These are phyloP conservation scores for Cinclus cinclus DNA, from an alignment of 2,113 vertebrate species.

Conservation along the genomic window DNA sequence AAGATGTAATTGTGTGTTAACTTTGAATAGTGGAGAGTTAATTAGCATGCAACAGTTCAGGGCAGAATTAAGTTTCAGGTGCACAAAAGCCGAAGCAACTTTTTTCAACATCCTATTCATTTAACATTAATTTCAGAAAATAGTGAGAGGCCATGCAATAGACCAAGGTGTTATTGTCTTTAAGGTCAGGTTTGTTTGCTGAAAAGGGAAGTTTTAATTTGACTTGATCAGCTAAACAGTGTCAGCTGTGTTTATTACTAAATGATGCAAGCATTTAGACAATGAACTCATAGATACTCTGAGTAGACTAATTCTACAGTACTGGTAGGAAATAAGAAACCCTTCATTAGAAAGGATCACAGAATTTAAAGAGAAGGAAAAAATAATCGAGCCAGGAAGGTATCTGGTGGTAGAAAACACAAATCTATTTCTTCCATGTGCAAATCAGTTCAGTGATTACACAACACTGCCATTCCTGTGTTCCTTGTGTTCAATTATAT, in stretches of 20 bases:
- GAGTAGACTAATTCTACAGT: conserved; percentile 46
- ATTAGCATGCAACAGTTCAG: conserved; percentile 26
- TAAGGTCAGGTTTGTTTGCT: conserved; percentile 61
- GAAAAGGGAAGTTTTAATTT: conserved; percentile 44
- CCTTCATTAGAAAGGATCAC: conserved; percentile 1
- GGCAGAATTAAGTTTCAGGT: not conserved
- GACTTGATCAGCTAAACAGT: conserved; percentile 33
- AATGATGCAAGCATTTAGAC: conserved; percentile 33
- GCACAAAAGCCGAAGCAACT: not conserved
- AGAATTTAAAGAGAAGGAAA: not conserved
- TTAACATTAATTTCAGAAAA: conserved; percentile 39
- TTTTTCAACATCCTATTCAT: not conserved
- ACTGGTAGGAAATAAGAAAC: conserved; percentile 2
- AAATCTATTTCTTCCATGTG: not conserved
- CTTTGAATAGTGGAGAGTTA: conserved; percentile 58
- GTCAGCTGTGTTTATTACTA: conserved; percentile 57
- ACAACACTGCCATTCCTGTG: not conserved
- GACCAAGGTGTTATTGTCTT: conserved; percentile 27
- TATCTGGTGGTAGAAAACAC: not conserved
- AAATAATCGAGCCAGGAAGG: not conserved
- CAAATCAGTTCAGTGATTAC: not conserved
- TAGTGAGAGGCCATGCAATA: not conserved
- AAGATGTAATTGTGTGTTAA: conserved; percentile 34
- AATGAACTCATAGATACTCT: conserved; percentile 26
- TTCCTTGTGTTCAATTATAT: not conserved